Percentiles rank a stretch among this genome's conserved stretches.
These are phyloP conservation scores for Crotalus adamanteus DNA, from an alignment of 2,797 vertebrate genomes.

Conservation along the genomic window DNA sequence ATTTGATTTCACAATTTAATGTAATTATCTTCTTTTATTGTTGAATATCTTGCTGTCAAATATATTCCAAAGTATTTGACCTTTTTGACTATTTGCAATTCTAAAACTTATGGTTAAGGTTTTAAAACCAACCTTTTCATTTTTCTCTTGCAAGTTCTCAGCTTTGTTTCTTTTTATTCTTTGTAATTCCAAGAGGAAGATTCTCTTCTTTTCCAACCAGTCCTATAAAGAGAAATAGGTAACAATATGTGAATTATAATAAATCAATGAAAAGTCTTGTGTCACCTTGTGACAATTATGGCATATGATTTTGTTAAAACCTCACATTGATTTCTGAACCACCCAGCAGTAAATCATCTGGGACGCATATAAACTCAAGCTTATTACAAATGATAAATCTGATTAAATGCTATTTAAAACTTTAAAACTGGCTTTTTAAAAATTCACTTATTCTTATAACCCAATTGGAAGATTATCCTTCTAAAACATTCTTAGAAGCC, in stretches of 20 bases:
- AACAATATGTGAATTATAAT: constrained; percentile 4
- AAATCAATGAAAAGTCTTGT: background rate
- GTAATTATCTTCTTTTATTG: no score
- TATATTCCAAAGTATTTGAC: no score
- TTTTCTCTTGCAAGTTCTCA: constrained; percentile 62
- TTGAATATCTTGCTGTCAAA: no score
- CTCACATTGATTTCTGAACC: background rate
- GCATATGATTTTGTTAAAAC: background rate
- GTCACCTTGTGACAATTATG: background rate
- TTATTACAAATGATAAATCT: background rate
- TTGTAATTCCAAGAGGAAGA: constrained; percentile 69
- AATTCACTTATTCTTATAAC: background rate
- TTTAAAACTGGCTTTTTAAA: background rate
- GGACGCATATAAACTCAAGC: background rate
- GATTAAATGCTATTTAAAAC: background rate
- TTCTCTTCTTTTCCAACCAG: constrained; percentile 88
- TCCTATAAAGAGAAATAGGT: constrained; percentile 67
- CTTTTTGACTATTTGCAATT: no score
- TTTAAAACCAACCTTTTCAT: constrained; percentile 69
- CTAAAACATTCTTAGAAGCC: background rate
- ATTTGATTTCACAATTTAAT: no score
- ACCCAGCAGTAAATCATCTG: background rate
- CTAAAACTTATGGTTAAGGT: background rate
- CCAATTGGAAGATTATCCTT: background rate
- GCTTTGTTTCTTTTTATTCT: constrained; percentile 81